Evolutionary conservation across 1,140 invertebrate genomes (phyloP), one percentile per base, ranked within the genome.

Genomic region (Lepidurus packardi): DNA sequence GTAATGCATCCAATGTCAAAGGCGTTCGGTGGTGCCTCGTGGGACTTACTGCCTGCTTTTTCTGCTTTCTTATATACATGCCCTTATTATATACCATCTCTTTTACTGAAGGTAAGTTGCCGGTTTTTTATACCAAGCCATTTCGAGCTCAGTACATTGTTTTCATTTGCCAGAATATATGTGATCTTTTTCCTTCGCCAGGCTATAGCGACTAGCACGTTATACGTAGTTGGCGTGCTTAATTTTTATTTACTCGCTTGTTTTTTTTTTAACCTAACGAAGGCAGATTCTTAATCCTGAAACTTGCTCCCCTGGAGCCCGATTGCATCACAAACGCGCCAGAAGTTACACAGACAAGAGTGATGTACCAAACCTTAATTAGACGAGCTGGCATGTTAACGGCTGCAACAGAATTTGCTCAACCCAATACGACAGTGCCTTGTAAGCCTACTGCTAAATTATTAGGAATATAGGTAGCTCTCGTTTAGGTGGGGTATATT

Each of bases 41-140:
- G 53, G 53, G 53, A 65, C 53, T 65, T 21, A 65, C 53, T 65
- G 53, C 53, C 53, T 65, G 53, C 53, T 65, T 65, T 65, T 65
- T 65, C 53, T 65, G 53, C 21, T 65, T 65, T 65, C 53, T 65
- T 16, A 21, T 65, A 65, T 65, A 65, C 13, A 65, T 65, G 53
- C 53, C 53, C 53, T n/a, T 65, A 65, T 16, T 65, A 65, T 65
- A 65, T 65, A 65, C 53, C 53, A 65, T 65, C 7, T n/a, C 16
- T 21, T n/a, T 65, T 21, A 65, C 16, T n/a, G 53, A 65, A 65
- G 53, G 53, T 65, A 65, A 65, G 53, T 21, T 65, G 34, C 34
- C 34, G 34, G 34, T 34, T 34, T 34, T 34, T 34, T 34, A 34
- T 34, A 34, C 34, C 34, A 34, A 34, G 34, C 34, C 34, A 34